Evolutionary conservation across 2,113 vertebrate species (phyloP).

Genomic region (Proterorhinus semilunaris): DNA sequence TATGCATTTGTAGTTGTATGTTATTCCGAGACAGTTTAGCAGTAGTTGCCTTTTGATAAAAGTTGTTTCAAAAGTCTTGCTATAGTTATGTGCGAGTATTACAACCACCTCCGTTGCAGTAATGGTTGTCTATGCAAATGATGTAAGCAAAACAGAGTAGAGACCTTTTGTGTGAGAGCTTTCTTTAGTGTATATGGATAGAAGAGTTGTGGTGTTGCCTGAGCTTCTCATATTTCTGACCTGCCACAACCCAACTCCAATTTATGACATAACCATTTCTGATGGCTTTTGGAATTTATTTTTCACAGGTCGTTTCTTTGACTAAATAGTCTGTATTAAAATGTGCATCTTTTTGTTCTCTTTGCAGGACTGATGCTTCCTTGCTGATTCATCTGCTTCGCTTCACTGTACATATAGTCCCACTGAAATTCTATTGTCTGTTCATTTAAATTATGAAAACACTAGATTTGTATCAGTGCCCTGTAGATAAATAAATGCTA

Average conservation of each 20-base stretch:
- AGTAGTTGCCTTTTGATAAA: no score
- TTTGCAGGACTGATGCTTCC: conserved; percentile 54
- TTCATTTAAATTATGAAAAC: background rate
- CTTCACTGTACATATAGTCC: background rate
- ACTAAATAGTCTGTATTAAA: conserved; percentile 11
- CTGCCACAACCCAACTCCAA: conserved; percentile 3
- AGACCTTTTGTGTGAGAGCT: background rate
- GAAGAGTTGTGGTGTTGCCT: background rate
- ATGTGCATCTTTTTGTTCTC: conserved; percentile 43
- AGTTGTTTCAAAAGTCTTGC: no score
- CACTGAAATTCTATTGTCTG: background rate
- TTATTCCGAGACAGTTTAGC: no score
- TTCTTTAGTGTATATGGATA: background rate
- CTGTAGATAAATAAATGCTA: conserved; percentile 19
- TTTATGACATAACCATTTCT: background rate
- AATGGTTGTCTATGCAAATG: background rate
- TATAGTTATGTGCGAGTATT: no score
- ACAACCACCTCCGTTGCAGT: background rate
- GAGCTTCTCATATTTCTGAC: background rate
- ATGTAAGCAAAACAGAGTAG: background rate
- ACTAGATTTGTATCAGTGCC: background rate
- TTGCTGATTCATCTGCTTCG: background rate
- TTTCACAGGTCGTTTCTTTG: no score
- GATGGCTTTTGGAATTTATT: background rate
- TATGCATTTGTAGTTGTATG: no score